A percentile compares a stretch with the other conserved stretches of the same genome.
Evolutionary conservation across 1,140 invertebrate genomes (phyloP).

Genomic region (Heliconius nattereri): DNA sequence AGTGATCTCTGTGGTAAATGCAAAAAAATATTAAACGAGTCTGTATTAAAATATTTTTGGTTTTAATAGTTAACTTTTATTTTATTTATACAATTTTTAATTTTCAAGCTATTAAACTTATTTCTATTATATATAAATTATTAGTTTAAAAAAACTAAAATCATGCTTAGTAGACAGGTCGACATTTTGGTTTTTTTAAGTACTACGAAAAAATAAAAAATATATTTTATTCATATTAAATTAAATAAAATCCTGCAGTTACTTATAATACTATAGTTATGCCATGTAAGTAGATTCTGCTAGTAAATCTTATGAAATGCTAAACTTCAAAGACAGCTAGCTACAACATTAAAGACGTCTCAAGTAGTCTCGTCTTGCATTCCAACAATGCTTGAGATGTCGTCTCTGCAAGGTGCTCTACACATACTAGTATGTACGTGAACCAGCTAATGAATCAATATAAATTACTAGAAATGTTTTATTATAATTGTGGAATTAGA

Average conservation of each 20-base stretch:
- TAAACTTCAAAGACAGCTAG: conserved; percentile 27
- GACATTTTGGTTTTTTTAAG: too few relatives aligned
- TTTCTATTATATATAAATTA: too few relatives aligned
- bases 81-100: too few relatives aligned
- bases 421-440: not conserved
- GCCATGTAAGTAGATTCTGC: not conserved
- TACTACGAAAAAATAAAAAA: too few relatives aligned
- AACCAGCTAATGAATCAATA: not conserved
- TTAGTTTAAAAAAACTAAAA: too few relatives aligned
- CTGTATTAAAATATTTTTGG: too few relatives aligned
- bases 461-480: not conserved
- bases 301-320: not conserved
- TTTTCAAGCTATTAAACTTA: too few relatives aligned
- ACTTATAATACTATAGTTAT: not conserved
- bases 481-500: too few relatives aligned
- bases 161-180: too few relatives aligned
- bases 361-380: conserved; percentile 18
- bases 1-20: too few relatives aligned
- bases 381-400: conserved; percentile 16
- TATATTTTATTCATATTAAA: not conserved
- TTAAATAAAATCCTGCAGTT: not conserved
- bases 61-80: too few relatives aligned
- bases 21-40: too few relatives aligned
- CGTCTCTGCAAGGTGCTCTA: not conserved
- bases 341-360: conserved; percentile 24